Base-by-base conservation (phyloP, 2,113 vertebrate species). In the Menura novaehollandiae region DNA sequence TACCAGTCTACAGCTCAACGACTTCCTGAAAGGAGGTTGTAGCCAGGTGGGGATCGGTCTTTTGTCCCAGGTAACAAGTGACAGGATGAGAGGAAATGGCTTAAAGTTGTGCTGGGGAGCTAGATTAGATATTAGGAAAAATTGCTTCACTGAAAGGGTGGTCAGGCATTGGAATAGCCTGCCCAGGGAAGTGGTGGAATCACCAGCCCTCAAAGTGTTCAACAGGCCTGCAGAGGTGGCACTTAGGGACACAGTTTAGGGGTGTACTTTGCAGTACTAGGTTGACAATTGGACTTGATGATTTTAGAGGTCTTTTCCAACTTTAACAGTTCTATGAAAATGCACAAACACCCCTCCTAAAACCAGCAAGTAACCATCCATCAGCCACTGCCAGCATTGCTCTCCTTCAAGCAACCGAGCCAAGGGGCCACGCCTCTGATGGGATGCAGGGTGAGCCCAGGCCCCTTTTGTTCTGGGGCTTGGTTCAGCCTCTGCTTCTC, bases 391-490 rank as follows among this genome's bases (percentile, higher is more conserved):
- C 27, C 39, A 58, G 28, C 66, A 51, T 12, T 9, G 0, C 32
- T 16, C 10, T 56, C 41, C 63, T 55, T 64, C 7, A 5, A 73
- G 49, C 2, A 5, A 27, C 44, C 9, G 15, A 73, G 35, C 32
- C 59, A 23, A 67, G 47, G 22, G 2, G 2, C 13, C 0, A 0
- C 26, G 43, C 4, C 30, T 41, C 46, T 23, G 49, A 72, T 32
- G 0, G 1, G 58, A 15, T 4, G 2, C 6, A 14, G 30, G 23
- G 5, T 2, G 3, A 66, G 7, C 37, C 4, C 9, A 17, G 7
- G 32, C 10, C 1, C 0, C 21, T 35, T 35, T 30, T 7, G 23
- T 67, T 43, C 67, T 21, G 41, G 55, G 37, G 21, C 26, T 66
- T 28, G 33, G 33, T 35, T 91, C 59, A 17, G 41, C 16, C 68